Evolutionary conservation across 2,113 vertebrate species (phyloP).

Genomic region (Amazona guildingii): DNA sequence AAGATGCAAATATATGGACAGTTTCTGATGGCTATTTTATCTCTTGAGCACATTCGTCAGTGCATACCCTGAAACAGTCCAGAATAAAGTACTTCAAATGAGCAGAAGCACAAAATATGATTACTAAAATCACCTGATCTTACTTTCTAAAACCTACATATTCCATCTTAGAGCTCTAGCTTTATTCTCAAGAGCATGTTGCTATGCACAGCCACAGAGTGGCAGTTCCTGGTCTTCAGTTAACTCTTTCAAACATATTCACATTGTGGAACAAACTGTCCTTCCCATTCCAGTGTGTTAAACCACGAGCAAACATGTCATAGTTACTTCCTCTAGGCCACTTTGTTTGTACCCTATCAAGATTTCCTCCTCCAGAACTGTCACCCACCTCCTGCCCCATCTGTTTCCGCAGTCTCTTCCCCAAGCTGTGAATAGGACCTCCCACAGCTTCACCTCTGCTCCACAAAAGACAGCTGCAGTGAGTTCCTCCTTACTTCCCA

Average conservation of each 20-base stretch:
- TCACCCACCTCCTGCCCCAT: neutral
- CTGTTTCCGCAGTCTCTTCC: neutral
- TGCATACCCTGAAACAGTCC: neutral
- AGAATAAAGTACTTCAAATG: neutral
- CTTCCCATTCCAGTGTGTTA: neutral
- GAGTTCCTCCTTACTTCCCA: neutral
- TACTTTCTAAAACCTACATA: neutral
- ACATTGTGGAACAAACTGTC: neutral
- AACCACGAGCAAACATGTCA: neutral
- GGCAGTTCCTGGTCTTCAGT: neutral
- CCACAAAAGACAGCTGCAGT: neutral
- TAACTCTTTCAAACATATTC: neutral
- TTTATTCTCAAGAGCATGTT: neutral
- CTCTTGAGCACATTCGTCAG: neutral
- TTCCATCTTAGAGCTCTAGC: neutral
- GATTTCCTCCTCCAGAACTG: neutral
- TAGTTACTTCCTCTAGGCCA: neutral
- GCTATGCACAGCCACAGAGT: neutral
- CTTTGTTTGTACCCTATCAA: neutral
- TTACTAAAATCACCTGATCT: neutral
- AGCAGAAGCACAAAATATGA: neutral
- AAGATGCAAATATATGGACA: neutral
- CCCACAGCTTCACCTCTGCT: neutral
- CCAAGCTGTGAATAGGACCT: neutral
- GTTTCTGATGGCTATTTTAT: neutral